These are phyloP conservation scores for Drosophila stalkeri DNA, from an alignment of 2,888 invertebrate genomes.

Conservation along the genomic window DNA sequence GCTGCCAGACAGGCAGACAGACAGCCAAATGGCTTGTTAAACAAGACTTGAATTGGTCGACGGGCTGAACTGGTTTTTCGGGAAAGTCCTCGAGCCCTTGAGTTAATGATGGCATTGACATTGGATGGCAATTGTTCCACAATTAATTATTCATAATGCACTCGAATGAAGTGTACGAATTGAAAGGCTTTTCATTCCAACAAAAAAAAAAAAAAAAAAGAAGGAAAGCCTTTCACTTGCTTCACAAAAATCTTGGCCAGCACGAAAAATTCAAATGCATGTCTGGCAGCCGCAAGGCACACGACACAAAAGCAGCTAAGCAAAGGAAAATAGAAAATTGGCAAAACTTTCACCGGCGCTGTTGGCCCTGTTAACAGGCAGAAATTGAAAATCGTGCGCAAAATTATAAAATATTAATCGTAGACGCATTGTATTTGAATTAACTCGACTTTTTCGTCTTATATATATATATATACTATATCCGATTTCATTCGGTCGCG, in stretches of 20 bases:
- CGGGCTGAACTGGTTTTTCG: neutral
- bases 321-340: conserved; percentile 39
- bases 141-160: conserved; percentile 73
- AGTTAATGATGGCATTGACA: conserved; percentile 68
- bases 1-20: conserved; percentile 18
- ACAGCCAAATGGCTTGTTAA: conserved; percentile 43
- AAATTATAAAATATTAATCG: conserved; percentile 78
- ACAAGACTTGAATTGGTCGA: conserved; percentile 21
- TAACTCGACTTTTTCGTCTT: conserved; percentile 40
- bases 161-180: conserved; percentile 54
- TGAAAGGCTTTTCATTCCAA: conserved; percentile 21
- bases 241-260: conserved; percentile 22
- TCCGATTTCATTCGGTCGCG: conserved; percentile 55
- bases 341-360: conserved; percentile 47
- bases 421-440: conserved; percentile 61
- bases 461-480: conserved; percentile 23
- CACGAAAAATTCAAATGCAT: conserved; percentile 71
- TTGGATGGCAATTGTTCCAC: conserved; percentile 58
- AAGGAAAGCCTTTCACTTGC: conserved; percentile 61
- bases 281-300: conserved; percentile 68
- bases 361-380: conserved; percentile 34
- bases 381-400: conserved; percentile 76
- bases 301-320: conserved; percentile 30
- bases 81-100: conserved; percentile 40
- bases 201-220: too few species aligned